A percentile compares a stretch with the other conserved stretches of the same genome.
phyloP scores from a whole-genome alignment of 1,140 invertebrate species.

The Heliconius congener region DNA sequence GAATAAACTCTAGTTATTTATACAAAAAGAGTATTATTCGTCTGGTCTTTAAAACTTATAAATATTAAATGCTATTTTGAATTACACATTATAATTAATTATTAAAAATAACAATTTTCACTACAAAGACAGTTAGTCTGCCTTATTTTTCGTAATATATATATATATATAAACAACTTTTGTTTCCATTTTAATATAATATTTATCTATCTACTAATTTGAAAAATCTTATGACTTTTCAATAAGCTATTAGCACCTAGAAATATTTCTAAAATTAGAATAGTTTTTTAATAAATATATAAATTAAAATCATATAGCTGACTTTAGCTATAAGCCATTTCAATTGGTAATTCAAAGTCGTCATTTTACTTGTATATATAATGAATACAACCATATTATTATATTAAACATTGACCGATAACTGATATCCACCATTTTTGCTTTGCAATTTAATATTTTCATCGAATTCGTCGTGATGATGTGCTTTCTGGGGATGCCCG shows the following conservation, averaged over 20 bases:
- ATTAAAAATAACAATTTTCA: not conserved
- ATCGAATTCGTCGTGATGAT: constrained; percentile 41
- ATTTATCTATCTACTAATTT: too few species aligned
- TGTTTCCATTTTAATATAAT: too few species aligned
- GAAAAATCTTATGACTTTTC: too few species aligned
- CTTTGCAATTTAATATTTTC: constrained; percentile 35
- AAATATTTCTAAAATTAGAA: too few species aligned
- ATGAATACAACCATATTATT: not conserved
- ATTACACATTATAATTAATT: not conserved
- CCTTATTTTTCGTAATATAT: not conserved
- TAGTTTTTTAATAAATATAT: too few species aligned
- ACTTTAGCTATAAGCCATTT: too few species aligned
- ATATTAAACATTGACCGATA: not conserved
- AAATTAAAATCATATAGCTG: too few species aligned
- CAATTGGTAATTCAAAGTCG: too few species aligned
- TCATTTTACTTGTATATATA: too few species aligned
- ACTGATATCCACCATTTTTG: constrained; percentile 23
- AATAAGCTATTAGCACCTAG: too few species aligned
- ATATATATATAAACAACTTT: too few species aligned
- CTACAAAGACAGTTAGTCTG: too few species aligned
- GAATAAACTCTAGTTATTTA: constrained; percentile 11
- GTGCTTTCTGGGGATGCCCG: constrained; percentile 37
- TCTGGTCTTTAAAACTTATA: not conserved
- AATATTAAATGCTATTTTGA: constrained; percentile 1
- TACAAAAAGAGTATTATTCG: not conserved